Base-by-base conservation (phyloP, 30 jellyfish, hydroid and myxozoan genomes). In the Phacellophora camtschatica region DNA sequence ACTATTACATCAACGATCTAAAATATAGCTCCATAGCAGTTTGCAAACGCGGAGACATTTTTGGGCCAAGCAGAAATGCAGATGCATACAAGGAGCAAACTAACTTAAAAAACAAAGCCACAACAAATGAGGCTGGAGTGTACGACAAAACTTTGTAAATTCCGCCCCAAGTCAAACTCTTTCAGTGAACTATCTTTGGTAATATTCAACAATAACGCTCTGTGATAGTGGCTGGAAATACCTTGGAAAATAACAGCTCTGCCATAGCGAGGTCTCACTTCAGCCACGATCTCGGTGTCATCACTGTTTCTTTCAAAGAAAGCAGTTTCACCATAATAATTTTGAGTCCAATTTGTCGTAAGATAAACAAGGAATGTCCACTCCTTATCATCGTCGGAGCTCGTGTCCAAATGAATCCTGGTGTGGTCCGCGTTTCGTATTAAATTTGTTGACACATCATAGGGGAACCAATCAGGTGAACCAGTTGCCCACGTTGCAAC, bases 341-440 rank as follows among this genome's bases (percentile, higher is more conserved):
- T 77, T 37, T 73, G 87, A 11, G 96, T 90, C 98, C 96, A 90
- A 70, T 90, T 80, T 23, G 96, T 95, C 31, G 64, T 90, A 70
- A 90, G 73, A 76, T 90, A 90, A 16, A 90, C 90, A 28, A 90
- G 58, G 67, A 77, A 84, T 20, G 98, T 90, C 90, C 90, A 90
- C 64, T 90, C 98, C 30, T 72, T 69, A 34, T 90, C 98, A 45
- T 55, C 70, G 43, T 37, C 61, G 24, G 25, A 32, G 32, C 95
- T 43, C 1, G 64, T 66, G 61, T 90, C 98, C 39, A 70, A 78
- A 74, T 90, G 98, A 65, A 90, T 90, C 20, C 92, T 54, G 0
- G 98, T 77, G 58, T 83, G 96, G 79, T 90, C 98, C 0, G 96
- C 93, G 66, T 77, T 90, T 12, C 98, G 98, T 4, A 90, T 69